Percentiles rank a stretch among this genome's conserved stretches.
Conservation (phyloP, 1,140 invertebrate species). For the Lepidurus apus region DNA sequence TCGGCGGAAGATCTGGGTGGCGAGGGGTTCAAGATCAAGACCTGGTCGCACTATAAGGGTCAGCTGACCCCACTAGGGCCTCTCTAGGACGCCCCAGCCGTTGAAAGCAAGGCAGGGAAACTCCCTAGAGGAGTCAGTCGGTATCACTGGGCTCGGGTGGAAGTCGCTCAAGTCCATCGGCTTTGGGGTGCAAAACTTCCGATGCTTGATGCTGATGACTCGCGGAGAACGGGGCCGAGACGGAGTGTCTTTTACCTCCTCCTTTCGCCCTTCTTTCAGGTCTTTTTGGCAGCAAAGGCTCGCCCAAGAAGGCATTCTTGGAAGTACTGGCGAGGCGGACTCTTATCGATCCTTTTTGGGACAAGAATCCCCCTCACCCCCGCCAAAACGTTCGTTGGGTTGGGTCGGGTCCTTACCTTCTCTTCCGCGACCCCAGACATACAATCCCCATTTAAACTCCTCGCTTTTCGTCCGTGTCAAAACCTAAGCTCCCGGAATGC, state of each 20-base stretch:
- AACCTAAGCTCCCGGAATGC: not conserved
- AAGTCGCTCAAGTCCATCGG: constrained; percentile 3
- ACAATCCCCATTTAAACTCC: not conserved
- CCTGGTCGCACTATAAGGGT: not conserved
- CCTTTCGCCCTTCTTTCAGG: not conserved
- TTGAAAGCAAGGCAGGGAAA: not conserved
- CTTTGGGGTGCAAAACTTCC: not conserved
- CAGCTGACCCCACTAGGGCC: not conserved
- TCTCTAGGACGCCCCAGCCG: not conserved
- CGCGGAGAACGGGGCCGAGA: not conserved
- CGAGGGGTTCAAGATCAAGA: not conserved
- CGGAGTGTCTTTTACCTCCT: not conserved
- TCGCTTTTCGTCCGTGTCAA: not conserved
- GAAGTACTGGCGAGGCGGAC: not conserved
- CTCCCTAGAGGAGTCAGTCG: not conserved
- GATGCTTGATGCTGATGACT: not conserved
- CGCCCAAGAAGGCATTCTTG: not conserved
- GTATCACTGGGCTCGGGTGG: not conserved
- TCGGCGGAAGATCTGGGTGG: not conserved
- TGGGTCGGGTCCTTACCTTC: not conserved
- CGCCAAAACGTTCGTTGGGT: no score
- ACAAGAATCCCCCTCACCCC: not conserved
- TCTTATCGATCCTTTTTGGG: not conserved
- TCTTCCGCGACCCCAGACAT: constrained; percentile 12
- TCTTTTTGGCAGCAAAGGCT: not conserved